A percentile compares a stretch with the other conserved stretches of the same genome.
Evolutionary conservation across 2,888 invertebrate genomes (phyloP).

Genomic region (Philereme vetulata): DNA sequence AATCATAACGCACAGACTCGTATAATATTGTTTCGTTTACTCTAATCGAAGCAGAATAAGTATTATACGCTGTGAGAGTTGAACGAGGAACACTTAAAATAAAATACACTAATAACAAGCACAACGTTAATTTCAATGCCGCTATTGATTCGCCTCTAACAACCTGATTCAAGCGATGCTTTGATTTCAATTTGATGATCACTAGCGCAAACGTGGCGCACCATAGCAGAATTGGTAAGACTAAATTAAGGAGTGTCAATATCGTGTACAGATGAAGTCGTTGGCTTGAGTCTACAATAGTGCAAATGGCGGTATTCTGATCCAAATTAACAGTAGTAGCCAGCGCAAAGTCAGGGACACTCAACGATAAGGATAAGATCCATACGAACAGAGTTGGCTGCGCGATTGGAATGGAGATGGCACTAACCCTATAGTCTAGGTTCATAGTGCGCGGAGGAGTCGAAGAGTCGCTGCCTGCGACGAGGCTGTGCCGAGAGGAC

Average conservation of each 20-base stretch:
- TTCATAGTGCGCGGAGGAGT: constrained; percentile 80
- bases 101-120: constrained; percentile 62
- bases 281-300: constrained; percentile 78
- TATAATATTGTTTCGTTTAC: constrained; percentile 49
- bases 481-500: constrained; percentile 76
- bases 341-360: constrained; percentile 84
- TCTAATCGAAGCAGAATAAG: constrained; percentile 54
- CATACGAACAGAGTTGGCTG: constrained; percentile 83
- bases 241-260: constrained; percentile 68
- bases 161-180: constrained; percentile 45
- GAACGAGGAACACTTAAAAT: constrained; percentile 69
- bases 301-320: constrained; percentile 70
- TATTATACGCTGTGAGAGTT: constrained; percentile 56
- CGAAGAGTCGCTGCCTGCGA: constrained; percentile 74
- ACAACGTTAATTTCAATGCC: constrained; percentile 68
- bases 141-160: constrained; percentile 57
- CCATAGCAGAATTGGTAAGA: constrained; percentile 68
- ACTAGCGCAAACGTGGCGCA: constrained; percentile 56
- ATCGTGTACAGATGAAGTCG: constrained; percentile 70
- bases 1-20: constrained; percentile 46
- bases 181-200: constrained; percentile 60
- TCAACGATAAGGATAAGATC: constrained; percentile 83
- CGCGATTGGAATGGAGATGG: constrained; percentile 72
- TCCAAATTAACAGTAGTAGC: constrained; percentile 74
- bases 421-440: constrained; percentile 78